phyloP scores from a whole-genome alignment of 2,113 vertebrate species.

The Ceyx melanurus region DNA sequence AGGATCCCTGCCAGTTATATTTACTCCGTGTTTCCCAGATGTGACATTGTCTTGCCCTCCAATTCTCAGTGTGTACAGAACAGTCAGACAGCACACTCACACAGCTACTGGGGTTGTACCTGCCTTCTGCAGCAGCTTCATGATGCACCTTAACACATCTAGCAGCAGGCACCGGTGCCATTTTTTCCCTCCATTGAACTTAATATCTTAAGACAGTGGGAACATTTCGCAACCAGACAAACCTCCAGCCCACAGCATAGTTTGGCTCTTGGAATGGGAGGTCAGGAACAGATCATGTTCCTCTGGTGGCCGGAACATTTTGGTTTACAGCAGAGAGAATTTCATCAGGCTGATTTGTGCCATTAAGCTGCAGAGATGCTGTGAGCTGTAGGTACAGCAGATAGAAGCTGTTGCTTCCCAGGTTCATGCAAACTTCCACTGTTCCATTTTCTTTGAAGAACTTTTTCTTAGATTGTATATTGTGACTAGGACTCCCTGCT shows the following conservation, averaged over 20 bases:
- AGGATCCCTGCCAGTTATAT: slow-evolving; percentile 1
- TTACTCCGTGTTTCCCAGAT: slow-evolving; percentile 1
- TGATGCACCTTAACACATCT: background rate
- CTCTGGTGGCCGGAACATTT: background rate
- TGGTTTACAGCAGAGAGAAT: background rate
- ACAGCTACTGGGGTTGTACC: background rate
- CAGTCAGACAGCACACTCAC: background rate
- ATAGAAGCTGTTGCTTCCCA: background rate
- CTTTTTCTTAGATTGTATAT: background rate
- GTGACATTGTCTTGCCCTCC: slow-evolving; percentile 16
- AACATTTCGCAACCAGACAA: background rate
- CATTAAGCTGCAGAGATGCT: background rate
- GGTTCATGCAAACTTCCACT: background rate
- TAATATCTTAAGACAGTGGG: background rate
- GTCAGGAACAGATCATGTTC: background rate
- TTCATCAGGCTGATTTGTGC: background rate
- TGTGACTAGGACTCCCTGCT: background rate
- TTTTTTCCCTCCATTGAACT: slow-evolving; percentile 12
- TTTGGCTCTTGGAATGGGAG: background rate
- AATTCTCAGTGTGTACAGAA: background rate
- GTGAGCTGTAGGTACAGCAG: fast-evolving
- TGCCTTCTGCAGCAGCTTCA: slow-evolving; percentile 3
- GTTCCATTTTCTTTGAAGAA: background rate
- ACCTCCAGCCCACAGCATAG: background rate
- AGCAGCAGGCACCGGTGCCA: background rate